A percentile compares a stretch with the other conserved stretches of the same genome.
These are phyloP conservation scores for Phalacrocorax pelagicus DNA, from an alignment of 2,113 vertebrate genomes.

Conservation along the genomic window DNA sequence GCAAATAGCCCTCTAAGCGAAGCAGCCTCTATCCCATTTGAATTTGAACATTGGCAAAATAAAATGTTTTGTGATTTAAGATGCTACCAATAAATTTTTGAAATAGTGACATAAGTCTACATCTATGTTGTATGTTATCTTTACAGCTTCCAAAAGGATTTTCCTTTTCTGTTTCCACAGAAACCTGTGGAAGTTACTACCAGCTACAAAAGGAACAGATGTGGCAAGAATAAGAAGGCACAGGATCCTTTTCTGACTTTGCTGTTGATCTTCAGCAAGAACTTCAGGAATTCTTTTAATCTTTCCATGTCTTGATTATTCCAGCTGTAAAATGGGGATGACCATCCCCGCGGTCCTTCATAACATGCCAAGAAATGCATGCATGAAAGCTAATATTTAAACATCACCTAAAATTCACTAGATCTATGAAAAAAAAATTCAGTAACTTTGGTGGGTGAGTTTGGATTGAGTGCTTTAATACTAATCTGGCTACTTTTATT, in stretches of 20 bases:
- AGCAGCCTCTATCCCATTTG: background rate
- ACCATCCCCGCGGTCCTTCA: accelerated
- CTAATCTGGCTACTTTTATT: background rate
- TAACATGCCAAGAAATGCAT: background rate
- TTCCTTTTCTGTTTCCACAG: background rate
- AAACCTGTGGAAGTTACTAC: background rate
- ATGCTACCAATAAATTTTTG: slow-evolving; percentile 12
- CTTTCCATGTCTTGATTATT: background rate
- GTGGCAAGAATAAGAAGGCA: background rate
- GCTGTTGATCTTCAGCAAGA: background rate
- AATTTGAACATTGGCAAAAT: background rate
- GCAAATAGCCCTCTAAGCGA: background rate
- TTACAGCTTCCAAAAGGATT: slow-evolving; percentile 35
- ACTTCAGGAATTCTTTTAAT: background rate
- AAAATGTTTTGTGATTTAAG: background rate
- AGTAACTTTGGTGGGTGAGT: background rate
- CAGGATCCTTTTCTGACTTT: background rate
- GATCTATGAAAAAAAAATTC: background rate
- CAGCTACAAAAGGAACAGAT: background rate
- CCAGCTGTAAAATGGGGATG: background rate
- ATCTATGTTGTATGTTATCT: slow-evolving; percentile 32
- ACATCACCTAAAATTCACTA: background rate
- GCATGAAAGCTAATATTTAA: background rate
- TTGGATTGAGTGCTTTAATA: background rate
- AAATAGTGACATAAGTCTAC: slow-evolving; percentile 41